Evolutionary conservation across 1,140 invertebrate species (phyloP).

Genomic region (Drosophila orena): DNA sequence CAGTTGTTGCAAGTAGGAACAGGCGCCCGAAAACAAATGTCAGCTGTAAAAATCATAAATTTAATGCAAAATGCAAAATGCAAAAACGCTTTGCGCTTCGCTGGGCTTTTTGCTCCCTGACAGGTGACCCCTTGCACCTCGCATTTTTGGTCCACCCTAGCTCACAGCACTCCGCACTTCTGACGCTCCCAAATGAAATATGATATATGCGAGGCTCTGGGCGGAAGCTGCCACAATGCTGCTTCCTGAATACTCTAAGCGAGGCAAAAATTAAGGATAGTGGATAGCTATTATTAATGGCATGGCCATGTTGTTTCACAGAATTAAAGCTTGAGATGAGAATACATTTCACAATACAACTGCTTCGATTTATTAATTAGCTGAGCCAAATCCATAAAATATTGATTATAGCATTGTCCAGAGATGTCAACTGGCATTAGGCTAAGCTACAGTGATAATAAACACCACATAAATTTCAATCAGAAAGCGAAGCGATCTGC

Average conservation of each 20-base stretch:
- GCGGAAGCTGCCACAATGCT: conserved; percentile 4
- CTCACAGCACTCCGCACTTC: conserved; percentile 4
- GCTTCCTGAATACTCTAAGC: conserved; percentile 20
- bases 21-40: conserved; percentile 78
- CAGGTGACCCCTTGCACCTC: conserved; percentile 56
- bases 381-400: conserved; percentile 15
- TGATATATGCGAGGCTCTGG: conserved; percentile 28
- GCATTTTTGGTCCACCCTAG: conserved; percentile 9
- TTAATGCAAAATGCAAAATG: conserved; percentile 83
- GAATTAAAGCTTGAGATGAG: no score
- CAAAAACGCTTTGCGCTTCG: conserved; percentile 75
- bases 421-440: conserved; percentile 46
- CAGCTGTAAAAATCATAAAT: conserved; percentile 83
- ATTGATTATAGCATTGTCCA: conserved; percentile 6
- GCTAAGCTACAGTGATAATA: conserved; percentile 57
- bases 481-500: conserved; percentile 51
- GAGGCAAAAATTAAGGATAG: background rate
- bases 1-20: conserved; percentile 39
- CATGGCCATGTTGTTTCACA: no score
- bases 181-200: conserved; percentile 18
- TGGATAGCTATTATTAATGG: no score
- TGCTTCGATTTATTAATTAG: background rate
- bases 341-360: no score
- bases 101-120: conserved; percentile 78
- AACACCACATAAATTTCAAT: conserved; percentile 77